Evolutionary conservation across 2,888 invertebrate species (phyloP).

Genomic region (Erpobdella octoculata): DNA sequence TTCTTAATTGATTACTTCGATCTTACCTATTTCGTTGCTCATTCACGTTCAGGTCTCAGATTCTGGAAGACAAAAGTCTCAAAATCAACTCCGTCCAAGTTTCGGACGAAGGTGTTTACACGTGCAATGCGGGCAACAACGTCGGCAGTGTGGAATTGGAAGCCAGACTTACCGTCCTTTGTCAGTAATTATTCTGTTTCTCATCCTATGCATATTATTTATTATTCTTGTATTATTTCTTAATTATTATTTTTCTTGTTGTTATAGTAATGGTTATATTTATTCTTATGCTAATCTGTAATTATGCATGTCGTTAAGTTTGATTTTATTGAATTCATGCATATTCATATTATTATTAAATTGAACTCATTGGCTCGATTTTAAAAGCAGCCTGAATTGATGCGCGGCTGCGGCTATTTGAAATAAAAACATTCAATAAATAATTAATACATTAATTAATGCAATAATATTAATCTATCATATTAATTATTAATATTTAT

Average conservation of each 20-base stretch:
- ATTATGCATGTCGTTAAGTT: background rate
- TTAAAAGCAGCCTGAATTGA: background rate
- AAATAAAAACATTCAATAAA: too few relatives aligned
- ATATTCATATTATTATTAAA: background rate
- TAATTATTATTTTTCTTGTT: too few relatives aligned
- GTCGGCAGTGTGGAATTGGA: constrained; percentile 62
- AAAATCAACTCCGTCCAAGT: constrained; percentile 35
- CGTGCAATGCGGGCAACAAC: constrained; percentile 38
- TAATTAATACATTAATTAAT: too few relatives aligned
- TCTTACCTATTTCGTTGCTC: background rate
- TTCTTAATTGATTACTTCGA: background rate
- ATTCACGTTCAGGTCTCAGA: constrained; percentile 32
- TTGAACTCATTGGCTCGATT: background rate
- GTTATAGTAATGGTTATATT: background rate
- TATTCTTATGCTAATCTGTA: background rate
- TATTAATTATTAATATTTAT: too few relatives aligned
- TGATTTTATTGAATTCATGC: too few relatives aligned
- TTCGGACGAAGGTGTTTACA: constrained; percentile 38
- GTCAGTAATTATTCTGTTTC: constrained; percentile 60
- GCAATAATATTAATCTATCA: too few relatives aligned
- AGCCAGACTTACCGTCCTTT: constrained; percentile 78
- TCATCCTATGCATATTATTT: background rate
- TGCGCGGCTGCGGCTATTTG: too few relatives aligned
- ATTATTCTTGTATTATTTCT: background rate
- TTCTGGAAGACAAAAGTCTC: constrained; percentile 36